Percentiles rank a stretch among this genome's conserved stretches.
Conservation (phyloP, 2,113 vertebrate genomes). For the Odocoileus virginianus region DNA sequence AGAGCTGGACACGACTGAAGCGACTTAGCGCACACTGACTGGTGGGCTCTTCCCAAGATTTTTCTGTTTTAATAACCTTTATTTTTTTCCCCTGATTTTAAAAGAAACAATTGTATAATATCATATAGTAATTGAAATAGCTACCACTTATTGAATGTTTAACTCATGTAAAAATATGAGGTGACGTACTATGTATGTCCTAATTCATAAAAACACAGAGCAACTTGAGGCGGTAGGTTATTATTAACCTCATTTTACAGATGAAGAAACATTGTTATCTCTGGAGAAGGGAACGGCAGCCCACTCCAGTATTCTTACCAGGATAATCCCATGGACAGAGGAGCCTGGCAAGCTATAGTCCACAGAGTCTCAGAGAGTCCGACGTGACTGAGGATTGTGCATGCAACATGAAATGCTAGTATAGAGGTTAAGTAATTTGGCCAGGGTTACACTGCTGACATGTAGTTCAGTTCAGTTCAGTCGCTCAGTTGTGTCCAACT, state of each 20-base stretch:
- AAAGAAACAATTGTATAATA: not conserved
- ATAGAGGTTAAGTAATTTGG: not conserved
- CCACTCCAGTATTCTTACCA: not conserved
- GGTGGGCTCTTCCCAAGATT: not conserved
- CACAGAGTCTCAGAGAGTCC: not conserved
- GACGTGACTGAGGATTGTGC: not conserved
- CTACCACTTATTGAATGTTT: not conserved
- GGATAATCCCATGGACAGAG: not conserved
- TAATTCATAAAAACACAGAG: not conserved
- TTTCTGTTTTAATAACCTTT: not conserved
- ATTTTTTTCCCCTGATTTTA: not conserved
- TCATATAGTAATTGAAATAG: not conserved
- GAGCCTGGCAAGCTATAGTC: not conserved
- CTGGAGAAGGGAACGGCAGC: not conserved
- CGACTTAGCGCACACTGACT: fast-evolving
- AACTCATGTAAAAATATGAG: not conserved
- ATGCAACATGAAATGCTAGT: not conserved
- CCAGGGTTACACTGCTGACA: not conserved
- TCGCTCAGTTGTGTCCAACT: no score
- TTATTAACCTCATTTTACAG: not conserved
- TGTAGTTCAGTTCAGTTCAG: not conserved
- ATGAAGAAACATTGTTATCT: not conserved
- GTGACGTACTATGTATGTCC: not conserved
- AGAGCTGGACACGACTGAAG: not conserved
- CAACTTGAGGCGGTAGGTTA: not conserved